Evolutionary conservation across 2,888 invertebrate genomes (phyloP).

Genomic region (Cheilosia pagana): DNA sequence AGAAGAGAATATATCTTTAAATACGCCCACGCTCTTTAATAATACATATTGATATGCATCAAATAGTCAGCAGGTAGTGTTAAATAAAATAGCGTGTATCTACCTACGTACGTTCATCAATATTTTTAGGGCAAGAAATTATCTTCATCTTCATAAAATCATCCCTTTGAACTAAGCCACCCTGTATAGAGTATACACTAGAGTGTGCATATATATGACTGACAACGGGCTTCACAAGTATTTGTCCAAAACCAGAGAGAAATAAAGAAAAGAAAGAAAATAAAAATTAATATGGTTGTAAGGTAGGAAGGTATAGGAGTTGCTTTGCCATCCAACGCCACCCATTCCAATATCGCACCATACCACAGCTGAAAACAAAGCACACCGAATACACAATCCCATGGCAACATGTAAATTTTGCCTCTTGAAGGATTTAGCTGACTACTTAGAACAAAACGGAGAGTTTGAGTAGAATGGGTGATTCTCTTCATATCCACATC

Average conservation of each 20-base stretch:
- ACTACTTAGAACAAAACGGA: slow-evolving; percentile 57
- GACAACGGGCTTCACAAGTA: slow-evolving; percentile 68
- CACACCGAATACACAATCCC: slow-evolving; percentile 26
- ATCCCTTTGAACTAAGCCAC: too few species aligned
- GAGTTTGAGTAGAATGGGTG: slow-evolving; percentile 18
- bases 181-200: too few species aligned
- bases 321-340: slow-evolving; percentile 22
- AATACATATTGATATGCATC: too few species aligned
- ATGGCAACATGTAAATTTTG: slow-evolving; percentile 72
- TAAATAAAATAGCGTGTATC: slow-evolving; percentile 5
- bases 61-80: too few species aligned
- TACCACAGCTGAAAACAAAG: slow-evolving; percentile 30
- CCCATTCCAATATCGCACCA: background rate
- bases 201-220: slow-evolving; percentile 50
- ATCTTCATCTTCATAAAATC: too few species aligned
- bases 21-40: too few species aligned
- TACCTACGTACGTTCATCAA: background rate
- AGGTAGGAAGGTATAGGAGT: slow-evolving; percentile 36
- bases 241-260: slow-evolving; percentile 66
- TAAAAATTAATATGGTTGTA: slow-evolving; percentile 70
- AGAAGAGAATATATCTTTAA: too few species aligned
- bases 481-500: slow-evolving; percentile 60
- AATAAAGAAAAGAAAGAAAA: slow-evolving; percentile 52
- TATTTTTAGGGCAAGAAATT: too few species aligned
- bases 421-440: slow-evolving; percentile 74